Evolutionary conservation across 2,797 vertebrate genomes (phyloP).

Genomic region (Lophius americanus): DNA sequence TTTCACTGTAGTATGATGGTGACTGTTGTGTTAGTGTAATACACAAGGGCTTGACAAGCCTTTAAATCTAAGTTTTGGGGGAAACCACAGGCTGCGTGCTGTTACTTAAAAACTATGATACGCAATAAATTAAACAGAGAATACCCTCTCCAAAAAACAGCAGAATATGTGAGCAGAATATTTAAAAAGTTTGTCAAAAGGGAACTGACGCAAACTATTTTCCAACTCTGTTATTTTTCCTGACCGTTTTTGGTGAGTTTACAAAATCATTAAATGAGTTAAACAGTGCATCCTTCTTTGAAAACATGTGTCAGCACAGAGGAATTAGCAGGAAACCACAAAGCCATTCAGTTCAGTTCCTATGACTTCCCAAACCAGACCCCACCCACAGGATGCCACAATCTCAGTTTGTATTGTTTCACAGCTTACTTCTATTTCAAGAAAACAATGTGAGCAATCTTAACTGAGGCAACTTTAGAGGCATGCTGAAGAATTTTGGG

Average conservation of each 20-base stretch:
- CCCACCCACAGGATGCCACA: constrained; percentile 80
- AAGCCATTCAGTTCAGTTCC: constrained; percentile 76
- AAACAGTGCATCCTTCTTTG: constrained; percentile 11
- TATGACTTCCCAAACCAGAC: constrained; percentile 77
- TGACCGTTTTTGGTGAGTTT: not conserved
- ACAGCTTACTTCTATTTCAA: constrained; percentile 57
- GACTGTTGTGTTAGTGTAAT: constrained; percentile 26
- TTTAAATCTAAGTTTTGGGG: not conserved
- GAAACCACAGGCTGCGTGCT: not conserved
- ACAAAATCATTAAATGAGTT: constrained; percentile 11
- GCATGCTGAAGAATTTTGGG: constrained; percentile 4
- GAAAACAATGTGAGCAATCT: constrained; percentile 36
- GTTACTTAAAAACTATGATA: not conserved
- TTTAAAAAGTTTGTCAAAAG: constrained; percentile 40
- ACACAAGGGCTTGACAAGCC: constrained; percentile 12
- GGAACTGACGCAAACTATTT: constrained; percentile 5
- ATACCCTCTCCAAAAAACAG: constrained; percentile 2
- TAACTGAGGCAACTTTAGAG: constrained; percentile 14
- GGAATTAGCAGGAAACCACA: constrained; percentile 72
- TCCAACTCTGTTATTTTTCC: not conserved
- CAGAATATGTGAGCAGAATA: constrained; percentile 34
- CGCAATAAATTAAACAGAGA: not conserved
- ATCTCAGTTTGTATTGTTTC: constrained; percentile 74
- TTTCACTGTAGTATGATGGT: constrained; percentile 49
- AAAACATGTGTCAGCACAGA: constrained; percentile 12